phyloP scores from a whole-genome alignment of 2,888 invertebrate genomes.

The Parnassius smintheus region DNA sequence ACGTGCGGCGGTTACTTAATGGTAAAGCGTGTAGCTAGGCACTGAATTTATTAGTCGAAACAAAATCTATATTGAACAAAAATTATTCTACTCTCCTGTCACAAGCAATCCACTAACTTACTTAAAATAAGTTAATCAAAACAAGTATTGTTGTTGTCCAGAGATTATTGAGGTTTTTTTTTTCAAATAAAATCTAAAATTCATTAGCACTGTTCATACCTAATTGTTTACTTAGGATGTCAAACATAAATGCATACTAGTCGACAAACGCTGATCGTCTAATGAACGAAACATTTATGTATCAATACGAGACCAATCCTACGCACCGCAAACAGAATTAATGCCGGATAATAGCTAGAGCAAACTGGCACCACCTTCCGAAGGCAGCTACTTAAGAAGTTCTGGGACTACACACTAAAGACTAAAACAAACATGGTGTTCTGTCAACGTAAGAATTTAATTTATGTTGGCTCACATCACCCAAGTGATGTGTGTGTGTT shows the following conservation, averaged over 20 bases:
- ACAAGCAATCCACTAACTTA: too few species aligned
- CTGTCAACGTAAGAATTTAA: conserved; percentile 47
- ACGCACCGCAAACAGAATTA: conserved; percentile 24
- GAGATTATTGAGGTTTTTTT: background rate
- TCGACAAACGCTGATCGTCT: conserved; percentile 15
- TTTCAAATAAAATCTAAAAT: conserved; percentile 4
- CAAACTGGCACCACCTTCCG: conserved; percentile 22
- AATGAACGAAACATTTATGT: conserved; percentile 23
- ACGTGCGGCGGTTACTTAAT: too few species aligned
- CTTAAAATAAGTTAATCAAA: too few species aligned
- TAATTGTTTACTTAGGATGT: conserved; percentile 16
- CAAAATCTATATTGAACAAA: too few species aligned
- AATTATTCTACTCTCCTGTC: too few species aligned
- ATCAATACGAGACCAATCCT: conserved; percentile 24
- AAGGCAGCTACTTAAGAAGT: conserved; percentile 56
- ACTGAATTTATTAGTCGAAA: too few species aligned
- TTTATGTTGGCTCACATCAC: conserved; percentile 48
- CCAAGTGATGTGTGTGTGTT: conserved; percentile 22
- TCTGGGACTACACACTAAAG: conserved; percentile 44
- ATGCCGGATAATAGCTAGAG: conserved; percentile 13
- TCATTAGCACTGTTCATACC: conserved; percentile 8
- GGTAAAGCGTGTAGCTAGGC: too few species aligned
- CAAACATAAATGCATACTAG: conserved; percentile 11
- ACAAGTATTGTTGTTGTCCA: background rate
- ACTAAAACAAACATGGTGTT: conserved; percentile 46